These are phyloP conservation scores for Archaeoteleia sp. DNA, from an alignment of 2,888 invertebrate genomes.

Conservation along the genomic window DNA sequence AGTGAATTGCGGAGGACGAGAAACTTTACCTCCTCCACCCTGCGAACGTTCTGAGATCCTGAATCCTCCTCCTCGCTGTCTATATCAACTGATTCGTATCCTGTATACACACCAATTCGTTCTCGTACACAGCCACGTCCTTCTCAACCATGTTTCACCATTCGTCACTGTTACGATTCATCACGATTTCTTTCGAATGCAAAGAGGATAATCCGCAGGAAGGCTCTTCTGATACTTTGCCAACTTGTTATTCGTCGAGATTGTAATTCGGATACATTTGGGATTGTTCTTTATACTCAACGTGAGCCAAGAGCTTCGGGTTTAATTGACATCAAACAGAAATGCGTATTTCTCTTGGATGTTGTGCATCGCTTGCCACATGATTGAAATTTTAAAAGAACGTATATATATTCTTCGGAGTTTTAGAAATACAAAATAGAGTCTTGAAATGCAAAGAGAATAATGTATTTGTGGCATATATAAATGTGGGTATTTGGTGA, in stretches of 20 bases:
- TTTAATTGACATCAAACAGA: constrained; percentile 32
- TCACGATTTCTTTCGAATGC: constrained; percentile 11
- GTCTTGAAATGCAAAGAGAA: too few species aligned
- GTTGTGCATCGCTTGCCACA: too few species aligned
- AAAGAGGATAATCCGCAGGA: constrained; percentile 25
- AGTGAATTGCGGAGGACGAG: constrained; percentile 56
- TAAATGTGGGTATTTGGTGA: too few species aligned
- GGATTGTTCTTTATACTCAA: constrained; percentile 9
- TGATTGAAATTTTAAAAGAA: too few species aligned
- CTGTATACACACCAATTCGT: not conserved
- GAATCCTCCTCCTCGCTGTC: constrained; percentile 18
- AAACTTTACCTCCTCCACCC: constrained; percentile 52
- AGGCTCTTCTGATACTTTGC: constrained; percentile 26
- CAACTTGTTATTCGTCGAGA: constrained; percentile 25
- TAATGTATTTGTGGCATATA: too few species aligned
- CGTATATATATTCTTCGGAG: too few species aligned
- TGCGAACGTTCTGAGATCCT: constrained; percentile 21
- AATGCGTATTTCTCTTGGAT: too few species aligned
- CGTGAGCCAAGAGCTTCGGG: constrained; percentile 1
- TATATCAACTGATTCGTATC: constrained; percentile 32
- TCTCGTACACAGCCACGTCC: constrained; percentile 1
- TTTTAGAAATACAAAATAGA: too few species aligned
- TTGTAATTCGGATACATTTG: constrained; percentile 19
- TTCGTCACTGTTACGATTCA: constrained; percentile 25
- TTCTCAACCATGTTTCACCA: constrained; percentile 10